These are phyloP conservation scores for Sebastes minor DNA, from an alignment of 2,797 vertebrate species.

Conservation along the genomic window DNA sequence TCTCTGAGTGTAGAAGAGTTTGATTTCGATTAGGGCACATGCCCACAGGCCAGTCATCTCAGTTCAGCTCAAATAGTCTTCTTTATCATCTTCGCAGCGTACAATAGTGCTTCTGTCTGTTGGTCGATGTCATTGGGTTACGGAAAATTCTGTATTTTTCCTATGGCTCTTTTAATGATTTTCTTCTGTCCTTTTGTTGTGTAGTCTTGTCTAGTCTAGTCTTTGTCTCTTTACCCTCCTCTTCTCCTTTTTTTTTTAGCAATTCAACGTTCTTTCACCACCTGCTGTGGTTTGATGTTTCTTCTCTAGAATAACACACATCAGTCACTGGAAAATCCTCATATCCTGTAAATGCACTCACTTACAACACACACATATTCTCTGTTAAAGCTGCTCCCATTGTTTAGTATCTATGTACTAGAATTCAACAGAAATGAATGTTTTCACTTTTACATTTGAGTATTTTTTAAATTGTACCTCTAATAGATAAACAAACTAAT, in stretches of 20 bases:
- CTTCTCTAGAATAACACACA: background rate
- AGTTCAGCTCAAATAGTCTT: conserved; percentile 3
- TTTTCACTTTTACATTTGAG: background rate
- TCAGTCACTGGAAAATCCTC: background rate
- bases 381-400: background rate
- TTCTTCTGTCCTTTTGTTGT: background rate
- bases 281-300: background rate
- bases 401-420: background rate
- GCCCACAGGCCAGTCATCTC: conserved; percentile 18
- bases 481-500: background rate
- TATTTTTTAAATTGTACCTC: background rate
- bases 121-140: conserved; percentile 18
- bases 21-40: conserved; percentile 32
- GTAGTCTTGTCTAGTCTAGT: background rate
- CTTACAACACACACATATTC: background rate
- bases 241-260: no score
- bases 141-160: background rate
- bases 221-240: background rate
- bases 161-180: background rate
- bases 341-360: no score
- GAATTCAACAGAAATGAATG: background rate
- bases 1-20: conserved; percentile 25
- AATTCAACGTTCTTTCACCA: background rate
- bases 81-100: conserved; percentile 1
- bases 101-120: background rate